Base-by-base conservation (phyloP, 2,113 vertebrate species). In the Mobula birostris region DNA sequence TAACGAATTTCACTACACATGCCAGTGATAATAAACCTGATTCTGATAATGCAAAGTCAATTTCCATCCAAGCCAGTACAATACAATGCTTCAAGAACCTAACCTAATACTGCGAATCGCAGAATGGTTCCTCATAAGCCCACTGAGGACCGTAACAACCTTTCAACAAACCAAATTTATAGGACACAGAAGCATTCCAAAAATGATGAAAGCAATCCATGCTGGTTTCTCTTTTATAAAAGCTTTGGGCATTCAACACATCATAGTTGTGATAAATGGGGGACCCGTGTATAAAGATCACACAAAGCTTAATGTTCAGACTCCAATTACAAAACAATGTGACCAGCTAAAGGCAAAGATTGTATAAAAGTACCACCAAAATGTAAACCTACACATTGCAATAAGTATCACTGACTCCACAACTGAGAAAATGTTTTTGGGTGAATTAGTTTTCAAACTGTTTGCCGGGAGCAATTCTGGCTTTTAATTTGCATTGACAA, bases 211-310 rank as follows among this genome's bases (percentile, higher is more conserved):
- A 7, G 19, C 8, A 72, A 8, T 92, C 70, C 17, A 72, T 72
- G 21, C 17, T 12, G 74, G 36, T 74, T 70, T 74, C 36, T 93
- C 32, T 21, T 24, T 27, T 1, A 19, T 56, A 93, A 93, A 24
- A 66, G 91, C 91, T 56, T 93, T 56, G 27, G 85, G 68, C 21
- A 74, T 48, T 93, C 91, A 76, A 74, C 91, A 72, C 56, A 70
- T 93, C 91, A 93, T 15, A 74, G 91, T 19, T 27, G 24, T 74
- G 91, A 76, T 93, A 40, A 92, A 21, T 68, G 63, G 70, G 88
- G 17, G 66, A 70, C 32, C 68, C 40, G 66, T 32, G n/a, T 70
- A 63, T 70, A 93, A 76, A 74, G 91, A 93, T 93, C 68, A 76
- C 91, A 74, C 24, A 74, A 70, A 29, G 91, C 40, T 93, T 93